These are phyloP conservation scores for Tapera naevia DNA, from an alignment of 2,797 vertebrate species.

Conservation along the genomic window DNA sequence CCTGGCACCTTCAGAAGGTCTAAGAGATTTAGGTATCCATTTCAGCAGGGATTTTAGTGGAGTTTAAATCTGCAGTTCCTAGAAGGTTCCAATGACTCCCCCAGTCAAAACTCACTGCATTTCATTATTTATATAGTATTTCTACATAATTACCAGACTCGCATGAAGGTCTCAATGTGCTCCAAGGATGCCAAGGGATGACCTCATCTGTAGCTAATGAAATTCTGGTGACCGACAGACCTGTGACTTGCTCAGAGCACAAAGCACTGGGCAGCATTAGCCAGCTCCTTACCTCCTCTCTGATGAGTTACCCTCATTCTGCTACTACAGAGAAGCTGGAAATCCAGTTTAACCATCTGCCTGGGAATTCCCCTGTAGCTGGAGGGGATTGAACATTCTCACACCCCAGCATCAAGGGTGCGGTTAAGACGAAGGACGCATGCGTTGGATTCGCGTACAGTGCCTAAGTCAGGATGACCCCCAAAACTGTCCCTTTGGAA, in stretches of 20 bases:
- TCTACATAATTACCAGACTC: not conserved
- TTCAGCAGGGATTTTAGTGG: not conserved
- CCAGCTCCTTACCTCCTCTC: not conserved
- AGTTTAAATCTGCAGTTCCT: not conserved
- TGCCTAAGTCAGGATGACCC: constrained; percentile 29
- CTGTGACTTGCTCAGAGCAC: constrained; percentile 8
- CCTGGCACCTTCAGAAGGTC: not conserved
- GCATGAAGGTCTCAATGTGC: not conserved
- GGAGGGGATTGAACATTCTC: constrained; percentile 64
- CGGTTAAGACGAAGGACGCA: constrained; percentile 40
- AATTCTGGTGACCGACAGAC: constrained; percentile 23
- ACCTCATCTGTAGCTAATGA: constrained; percentile 13
- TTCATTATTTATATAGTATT: not conserved
- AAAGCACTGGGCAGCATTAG: not conserved
- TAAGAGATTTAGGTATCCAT: not conserved
- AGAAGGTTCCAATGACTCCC: not conserved
- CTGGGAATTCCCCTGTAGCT: constrained; percentile 67
- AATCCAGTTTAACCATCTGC: constrained; percentile 63
- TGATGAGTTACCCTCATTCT: constrained; percentile 45
- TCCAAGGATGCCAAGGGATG: not conserved
- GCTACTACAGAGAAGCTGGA: constrained; percentile 42
- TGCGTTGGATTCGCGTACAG: not conserved
- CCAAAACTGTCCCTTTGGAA: not conserved
- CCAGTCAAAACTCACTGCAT: not conserved
- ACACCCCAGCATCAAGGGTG: constrained; percentile 58